These are phyloP conservation scores for Candidula unifasciata DNA, from an alignment of 2,888 invertebrate species.

Conservation along the genomic window DNA sequence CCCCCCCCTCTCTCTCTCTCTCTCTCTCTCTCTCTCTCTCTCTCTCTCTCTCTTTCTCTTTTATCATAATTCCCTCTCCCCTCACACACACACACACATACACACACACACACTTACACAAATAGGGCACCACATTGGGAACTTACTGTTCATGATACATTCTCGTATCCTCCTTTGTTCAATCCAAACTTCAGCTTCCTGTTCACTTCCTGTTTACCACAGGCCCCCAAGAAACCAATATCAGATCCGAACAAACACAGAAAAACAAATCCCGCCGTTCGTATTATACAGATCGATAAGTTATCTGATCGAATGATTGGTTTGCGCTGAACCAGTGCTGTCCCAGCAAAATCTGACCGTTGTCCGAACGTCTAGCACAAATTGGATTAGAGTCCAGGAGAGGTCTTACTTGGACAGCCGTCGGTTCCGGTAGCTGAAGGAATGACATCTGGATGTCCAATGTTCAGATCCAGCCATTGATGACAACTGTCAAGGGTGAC, in stretches of 20 bases:
- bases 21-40: background rate
- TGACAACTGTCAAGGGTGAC: too few species aligned
- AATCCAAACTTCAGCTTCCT: background rate
- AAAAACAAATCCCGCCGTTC: background rate
- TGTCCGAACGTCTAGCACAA: slow-evolving; percentile 31
- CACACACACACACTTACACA: too few species aligned
- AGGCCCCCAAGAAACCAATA: slow-evolving; percentile 6
- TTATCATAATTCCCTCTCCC: too few species aligned
- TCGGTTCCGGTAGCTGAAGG: background rate
- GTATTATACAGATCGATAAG: slow-evolving; percentile 15
- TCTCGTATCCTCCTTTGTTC: background rate
- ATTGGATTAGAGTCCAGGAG: slow-evolving; percentile 23
- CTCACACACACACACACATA: too few species aligned
- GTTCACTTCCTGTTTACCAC: too few species aligned
- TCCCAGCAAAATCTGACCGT: slow-evolving; percentile 19
- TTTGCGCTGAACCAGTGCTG: slow-evolving; percentile 6
- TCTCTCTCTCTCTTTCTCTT: background rate
- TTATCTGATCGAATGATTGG: slow-evolving; percentile 36
- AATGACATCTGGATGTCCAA: background rate
- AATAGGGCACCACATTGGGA: too few species aligned
- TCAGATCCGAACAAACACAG: background rate
- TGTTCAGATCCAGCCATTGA: too few species aligned
- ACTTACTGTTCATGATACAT: too few species aligned
- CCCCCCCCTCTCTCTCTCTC: background rate
- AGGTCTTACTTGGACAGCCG: background rate